phyloP scores from a whole-genome alignment of 1,140 invertebrate species.

The Drosophila parabipectinata region DNA sequence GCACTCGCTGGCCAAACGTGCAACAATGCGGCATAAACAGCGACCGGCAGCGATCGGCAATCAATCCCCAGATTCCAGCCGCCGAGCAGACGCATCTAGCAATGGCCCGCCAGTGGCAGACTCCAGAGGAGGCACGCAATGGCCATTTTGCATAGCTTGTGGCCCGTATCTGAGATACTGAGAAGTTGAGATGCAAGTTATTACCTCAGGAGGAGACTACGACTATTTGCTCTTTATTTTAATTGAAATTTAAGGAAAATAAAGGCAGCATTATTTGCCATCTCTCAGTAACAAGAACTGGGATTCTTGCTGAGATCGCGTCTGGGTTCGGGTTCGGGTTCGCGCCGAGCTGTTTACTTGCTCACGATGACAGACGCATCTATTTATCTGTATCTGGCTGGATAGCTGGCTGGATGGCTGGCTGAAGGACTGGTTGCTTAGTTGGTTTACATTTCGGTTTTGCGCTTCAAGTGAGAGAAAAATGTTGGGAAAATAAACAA shows the following conservation, averaged over 20 bases:
- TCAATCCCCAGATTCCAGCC: conserved; percentile 75
- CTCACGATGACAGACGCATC: conserved; percentile 45
- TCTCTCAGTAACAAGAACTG: background rate
- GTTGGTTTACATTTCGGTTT: conserved; percentile 78
- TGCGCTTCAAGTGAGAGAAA: conserved; percentile 76
- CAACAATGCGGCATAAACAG: conserved; percentile 55
- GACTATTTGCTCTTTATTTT: background rate
- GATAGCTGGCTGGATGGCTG: conserved; percentile 1
- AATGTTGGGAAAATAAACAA: conserved; percentile 80
- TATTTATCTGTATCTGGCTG: conserved; percentile 51
- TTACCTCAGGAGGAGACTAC: background rate
- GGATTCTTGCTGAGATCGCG: background rate
- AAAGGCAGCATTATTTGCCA: background rate
- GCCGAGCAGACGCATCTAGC: conserved; percentile 18
- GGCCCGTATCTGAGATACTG: too few species aligned
- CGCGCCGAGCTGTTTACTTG: conserved; percentile 28
- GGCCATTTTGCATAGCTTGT: conserved; percentile 26
- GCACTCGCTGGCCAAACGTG: conserved; percentile 54
- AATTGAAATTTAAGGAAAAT: background rate
- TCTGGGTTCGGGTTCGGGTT: conserved; percentile 1
- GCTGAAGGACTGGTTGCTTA: conserved; percentile 39
- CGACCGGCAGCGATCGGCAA: conserved; percentile 63
- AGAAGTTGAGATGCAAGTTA: conserved; percentile 28
- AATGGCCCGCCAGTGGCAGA: background rate
- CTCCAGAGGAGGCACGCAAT: conserved; percentile 63